phyloP scores from a whole-genome alignment of 2,888 invertebrate genomes.

The Tetranychus piercei region DNA sequence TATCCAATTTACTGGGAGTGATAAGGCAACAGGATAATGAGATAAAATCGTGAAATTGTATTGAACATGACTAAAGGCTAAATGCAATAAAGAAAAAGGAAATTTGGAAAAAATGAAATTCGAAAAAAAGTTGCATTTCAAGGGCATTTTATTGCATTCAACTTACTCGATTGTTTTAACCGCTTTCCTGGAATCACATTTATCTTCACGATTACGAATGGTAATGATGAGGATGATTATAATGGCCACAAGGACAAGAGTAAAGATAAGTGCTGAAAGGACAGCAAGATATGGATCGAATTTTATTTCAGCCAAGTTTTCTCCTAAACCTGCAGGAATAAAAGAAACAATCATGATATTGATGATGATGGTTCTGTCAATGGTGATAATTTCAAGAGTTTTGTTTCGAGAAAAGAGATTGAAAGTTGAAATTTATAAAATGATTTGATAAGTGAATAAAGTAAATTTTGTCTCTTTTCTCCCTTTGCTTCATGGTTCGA shows the following conservation, averaged over 20 bases:
- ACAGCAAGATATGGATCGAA: conserved; percentile 6
- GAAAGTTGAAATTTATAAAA: neutral
- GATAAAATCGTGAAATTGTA: no score
- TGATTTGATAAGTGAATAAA: neutral
- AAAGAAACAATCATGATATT: neutral
- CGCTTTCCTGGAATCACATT: neutral
- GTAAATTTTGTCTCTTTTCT: neutral
- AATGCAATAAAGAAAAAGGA: no score
- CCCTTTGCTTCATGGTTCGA: no score
- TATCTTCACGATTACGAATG: conserved; percentile 10
- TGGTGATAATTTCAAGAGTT: no score
- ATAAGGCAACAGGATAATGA: no score
- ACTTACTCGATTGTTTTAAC: neutral
- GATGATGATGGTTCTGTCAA: no score
- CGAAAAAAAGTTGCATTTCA: neutral
- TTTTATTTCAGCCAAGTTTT: neutral
- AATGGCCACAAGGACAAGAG: conserved; percentile 4
- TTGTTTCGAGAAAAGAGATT: neutral
- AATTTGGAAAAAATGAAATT: neutral
- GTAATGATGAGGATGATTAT: conserved; percentile 9
- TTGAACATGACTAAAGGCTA: no score
- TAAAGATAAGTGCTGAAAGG: neutral
- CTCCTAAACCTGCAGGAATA: neutral
- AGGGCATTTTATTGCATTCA: no score
- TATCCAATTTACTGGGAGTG: no score